A percentile compares a stretch with the other conserved stretches of the same genome.
phyloP scores from a whole-genome alignment of 2,888 invertebrate species.

The Volucella inanis region DNA sequence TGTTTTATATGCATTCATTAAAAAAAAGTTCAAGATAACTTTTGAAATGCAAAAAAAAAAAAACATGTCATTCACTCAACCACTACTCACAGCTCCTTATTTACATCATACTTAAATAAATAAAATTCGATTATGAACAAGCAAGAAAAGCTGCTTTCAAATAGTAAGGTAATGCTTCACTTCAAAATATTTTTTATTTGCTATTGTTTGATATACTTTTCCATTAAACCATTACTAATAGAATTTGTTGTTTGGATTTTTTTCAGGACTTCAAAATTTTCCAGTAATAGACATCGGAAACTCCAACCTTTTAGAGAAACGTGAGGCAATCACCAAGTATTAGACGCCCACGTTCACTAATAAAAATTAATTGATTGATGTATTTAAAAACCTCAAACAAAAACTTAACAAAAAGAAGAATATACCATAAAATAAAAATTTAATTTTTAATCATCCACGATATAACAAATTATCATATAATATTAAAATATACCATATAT shows the following conservation, averaged over 20 bases:
- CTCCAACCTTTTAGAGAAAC: conserved; percentile 98
- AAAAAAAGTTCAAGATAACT: not conserved
- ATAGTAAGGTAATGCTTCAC: conserved; percentile 48
- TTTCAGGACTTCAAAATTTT: conserved; percentile 96
- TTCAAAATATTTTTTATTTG: conserved; percentile 11
- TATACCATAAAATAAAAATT: conserved; percentile 49
- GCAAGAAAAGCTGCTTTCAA: conserved; percentile 11
- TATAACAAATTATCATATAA: conserved; percentile 10
- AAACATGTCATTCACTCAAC: too few relatives aligned
- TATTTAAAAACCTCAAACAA: conserved; percentile 64
- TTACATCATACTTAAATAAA: not conserved
- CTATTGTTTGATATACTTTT: not conserved
- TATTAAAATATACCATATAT: conserved; percentile 27
- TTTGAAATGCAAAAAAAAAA: not conserved
- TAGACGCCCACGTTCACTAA: conserved; percentile 75
- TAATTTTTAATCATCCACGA: conserved; percentile 63
- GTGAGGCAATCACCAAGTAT: conserved; percentile 85
- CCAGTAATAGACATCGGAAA: conserved; percentile 98
- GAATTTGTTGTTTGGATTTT: conserved; percentile 56
- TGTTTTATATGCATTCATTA: too few relatives aligned
- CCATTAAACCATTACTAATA: not conserved
- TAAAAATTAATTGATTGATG: conserved; percentile 65
- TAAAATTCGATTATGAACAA: not conserved
- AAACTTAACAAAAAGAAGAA: conserved; percentile 48
- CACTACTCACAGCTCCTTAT: too few relatives aligned